These are phyloP conservation scores for Aldabrachelys gigantea DNA, from an alignment of 2,113 vertebrate species.

Conservation along the genomic window DNA sequence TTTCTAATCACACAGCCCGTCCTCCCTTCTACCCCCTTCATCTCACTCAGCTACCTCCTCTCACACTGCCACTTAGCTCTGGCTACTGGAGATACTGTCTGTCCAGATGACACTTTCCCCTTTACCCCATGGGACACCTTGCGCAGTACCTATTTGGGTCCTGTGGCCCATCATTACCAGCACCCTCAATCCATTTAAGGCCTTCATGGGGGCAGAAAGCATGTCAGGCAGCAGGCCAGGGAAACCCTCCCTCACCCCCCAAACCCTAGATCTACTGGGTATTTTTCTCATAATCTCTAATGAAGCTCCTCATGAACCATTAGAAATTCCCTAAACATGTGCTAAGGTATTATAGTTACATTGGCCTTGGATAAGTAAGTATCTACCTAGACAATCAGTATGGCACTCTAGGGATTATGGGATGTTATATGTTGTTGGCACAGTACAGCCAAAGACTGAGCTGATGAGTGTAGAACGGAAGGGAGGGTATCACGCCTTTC, in stretches of 20 bases:
- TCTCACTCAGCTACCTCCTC: neutral
- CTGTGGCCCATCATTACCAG: neutral
- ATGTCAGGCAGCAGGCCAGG: neutral
- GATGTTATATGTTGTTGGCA: too few species aligned
- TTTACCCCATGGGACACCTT: neutral
- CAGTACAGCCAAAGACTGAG: neutral
- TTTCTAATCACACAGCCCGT: neutral
- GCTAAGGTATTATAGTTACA: neutral
- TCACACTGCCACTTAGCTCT: neutral
- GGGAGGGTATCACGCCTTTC: neutral
- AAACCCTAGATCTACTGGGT: neutral
- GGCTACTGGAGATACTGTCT: neutral
- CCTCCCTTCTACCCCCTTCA: accelerated
- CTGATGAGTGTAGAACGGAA: neutral
- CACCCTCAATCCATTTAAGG: neutral
- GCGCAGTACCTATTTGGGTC: neutral
- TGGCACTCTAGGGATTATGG: neutral
- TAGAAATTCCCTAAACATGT: neutral
- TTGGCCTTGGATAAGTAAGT: neutral
- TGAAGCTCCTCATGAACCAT: neutral
- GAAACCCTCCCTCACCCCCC: neutral
- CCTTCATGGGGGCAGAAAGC: neutral
- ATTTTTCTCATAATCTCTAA: neutral
- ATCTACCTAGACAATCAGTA: neutral
- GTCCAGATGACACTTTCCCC: neutral